A percentile compares a stretch with the other conserved stretches of the same genome.
phyloP scores from a whole-genome alignment of 2,113 vertebrate genomes.

The Chelonoidis abingdonii region DNA sequence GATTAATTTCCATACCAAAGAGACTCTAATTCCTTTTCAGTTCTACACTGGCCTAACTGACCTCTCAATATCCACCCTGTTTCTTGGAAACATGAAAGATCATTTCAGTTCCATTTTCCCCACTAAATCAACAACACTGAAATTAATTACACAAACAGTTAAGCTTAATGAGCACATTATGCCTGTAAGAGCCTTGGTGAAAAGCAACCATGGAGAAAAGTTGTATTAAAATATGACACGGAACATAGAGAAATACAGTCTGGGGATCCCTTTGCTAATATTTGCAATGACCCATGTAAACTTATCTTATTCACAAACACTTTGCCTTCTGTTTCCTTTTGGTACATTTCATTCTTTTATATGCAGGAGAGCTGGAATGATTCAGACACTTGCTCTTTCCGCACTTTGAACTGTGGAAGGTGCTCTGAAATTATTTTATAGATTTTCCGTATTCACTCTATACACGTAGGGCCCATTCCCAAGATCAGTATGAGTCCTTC shows the following conservation, averaged over 20 bases:
- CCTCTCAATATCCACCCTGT: neutral
- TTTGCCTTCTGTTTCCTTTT: neutral
- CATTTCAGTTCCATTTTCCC: neutral
- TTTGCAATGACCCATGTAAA: neutral
- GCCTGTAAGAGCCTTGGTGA: neutral
- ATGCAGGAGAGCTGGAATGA: neutral
- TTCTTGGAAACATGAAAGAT: neutral
- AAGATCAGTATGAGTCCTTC: accelerated
- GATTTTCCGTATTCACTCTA: neutral
- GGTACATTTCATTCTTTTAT: neutral
- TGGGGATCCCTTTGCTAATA: neutral
- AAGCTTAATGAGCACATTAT: neutral
- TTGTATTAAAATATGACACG: accelerated
- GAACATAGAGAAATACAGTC: neutral
- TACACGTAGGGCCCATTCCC: neutral
- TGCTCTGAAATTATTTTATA: neutral
- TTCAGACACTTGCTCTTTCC: neutral
- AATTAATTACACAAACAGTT: neutral
- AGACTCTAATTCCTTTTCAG: neutral
- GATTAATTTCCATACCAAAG: neutral
- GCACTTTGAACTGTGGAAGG: neutral
- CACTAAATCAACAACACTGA: neutral
- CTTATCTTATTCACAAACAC: neutral
- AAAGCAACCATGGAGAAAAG: neutral
- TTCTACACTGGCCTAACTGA: neutral